phyloP scores from a whole-genome alignment of 2,113 vertebrate genomes.

The Bettongia penicillata region DNA sequence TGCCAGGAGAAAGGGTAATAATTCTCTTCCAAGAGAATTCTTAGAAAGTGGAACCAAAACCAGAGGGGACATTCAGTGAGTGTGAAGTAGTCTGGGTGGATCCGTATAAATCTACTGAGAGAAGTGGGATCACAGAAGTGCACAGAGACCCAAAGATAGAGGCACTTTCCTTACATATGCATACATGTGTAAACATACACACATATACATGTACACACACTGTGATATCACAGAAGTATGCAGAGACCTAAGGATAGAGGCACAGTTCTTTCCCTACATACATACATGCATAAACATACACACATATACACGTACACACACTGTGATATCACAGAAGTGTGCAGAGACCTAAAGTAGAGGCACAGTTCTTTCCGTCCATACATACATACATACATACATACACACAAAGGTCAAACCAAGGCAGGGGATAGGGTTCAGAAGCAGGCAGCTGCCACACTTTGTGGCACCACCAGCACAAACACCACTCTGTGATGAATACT shows the following conservation, averaged over 20 bases:
- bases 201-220: neutral
- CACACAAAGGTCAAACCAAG: neutral
- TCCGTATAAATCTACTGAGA: neutral
- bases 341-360: too few relatives aligned
- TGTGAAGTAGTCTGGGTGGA: neutral
- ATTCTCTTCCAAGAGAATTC: neutral
- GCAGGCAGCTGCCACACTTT: neutral
- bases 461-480: neutral
- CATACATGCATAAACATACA: too few relatives aligned
- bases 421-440: neutral
- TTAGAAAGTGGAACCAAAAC: neutral
- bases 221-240: too few relatives aligned
- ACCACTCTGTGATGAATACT: neutral
- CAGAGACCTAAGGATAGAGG: too few relatives aligned
- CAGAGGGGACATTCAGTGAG: neutral
- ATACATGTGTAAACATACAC: neutral
- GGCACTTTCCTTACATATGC: too few relatives aligned
- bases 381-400: neutral
- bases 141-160: neutral
- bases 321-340: too few relatives aligned
- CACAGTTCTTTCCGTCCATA: neutral
- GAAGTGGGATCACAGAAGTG: neutral
- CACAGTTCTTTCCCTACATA: too few relatives aligned
- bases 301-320: too few relatives aligned
- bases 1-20: neutral